Conservation (phyloP, 2,113 vertebrate genomes). For the Prolemur simus region DNA sequence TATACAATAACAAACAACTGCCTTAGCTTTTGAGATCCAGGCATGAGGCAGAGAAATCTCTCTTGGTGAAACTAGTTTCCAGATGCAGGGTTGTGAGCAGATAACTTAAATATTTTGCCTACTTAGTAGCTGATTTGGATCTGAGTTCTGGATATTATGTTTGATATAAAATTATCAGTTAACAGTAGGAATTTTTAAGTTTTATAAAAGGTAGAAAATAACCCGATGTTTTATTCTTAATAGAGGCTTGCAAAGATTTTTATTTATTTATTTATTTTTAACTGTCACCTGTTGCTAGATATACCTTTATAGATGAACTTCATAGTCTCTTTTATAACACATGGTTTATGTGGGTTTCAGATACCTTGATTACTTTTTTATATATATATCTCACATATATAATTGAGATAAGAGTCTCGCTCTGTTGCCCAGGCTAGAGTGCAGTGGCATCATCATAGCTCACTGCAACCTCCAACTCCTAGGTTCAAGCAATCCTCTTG, state of each 20-base stretch:
- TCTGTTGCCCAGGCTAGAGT: too few species aligned
- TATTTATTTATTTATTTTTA: neutral
- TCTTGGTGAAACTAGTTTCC: constrained; percentile 31
- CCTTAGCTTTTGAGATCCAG: neutral
- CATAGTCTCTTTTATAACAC: neutral
- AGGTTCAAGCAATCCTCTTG: too few species aligned
- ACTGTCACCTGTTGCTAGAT: neutral
- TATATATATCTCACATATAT: neutral
- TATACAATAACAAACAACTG: neutral
- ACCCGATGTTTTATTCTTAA: neutral
- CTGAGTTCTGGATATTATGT: neutral
- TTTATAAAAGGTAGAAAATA: neutral
- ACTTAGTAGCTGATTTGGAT: constrained; percentile 22
- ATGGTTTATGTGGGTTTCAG: constrained; percentile 11
- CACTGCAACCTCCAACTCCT: too few species aligned
- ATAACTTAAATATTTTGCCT: constrained; percentile 31
- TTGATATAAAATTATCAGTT: constrained; percentile 38
- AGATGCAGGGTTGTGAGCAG: neutral
- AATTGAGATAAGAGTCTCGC: too few species aligned
- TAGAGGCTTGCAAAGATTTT: neutral
- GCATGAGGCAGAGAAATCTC: neutral
- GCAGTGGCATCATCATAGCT: too few species aligned
- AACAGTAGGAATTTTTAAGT: constrained; percentile 3
- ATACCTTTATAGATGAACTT: constrained; percentile 19
- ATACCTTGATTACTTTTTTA: constrained; percentile 31